A percentile compares a stretch with the other conserved stretches of the same genome.
Conservation (phyloP, 2,113 vertebrate genomes). For the Cyanistes caeruleus region DNA sequence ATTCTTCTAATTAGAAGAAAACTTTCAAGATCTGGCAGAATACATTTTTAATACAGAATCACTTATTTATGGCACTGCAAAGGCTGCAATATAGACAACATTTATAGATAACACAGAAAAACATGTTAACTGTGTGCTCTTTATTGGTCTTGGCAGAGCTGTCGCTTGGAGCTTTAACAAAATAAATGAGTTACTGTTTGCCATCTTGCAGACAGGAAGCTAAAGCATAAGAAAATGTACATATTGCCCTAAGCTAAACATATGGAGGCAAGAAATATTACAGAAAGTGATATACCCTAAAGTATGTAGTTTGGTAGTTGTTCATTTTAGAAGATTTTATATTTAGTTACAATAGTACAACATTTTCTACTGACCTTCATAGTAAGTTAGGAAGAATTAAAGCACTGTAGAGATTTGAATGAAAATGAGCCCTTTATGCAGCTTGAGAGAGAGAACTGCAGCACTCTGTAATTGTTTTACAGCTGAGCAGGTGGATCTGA, state of each 20-base stretch:
- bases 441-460: neutral
- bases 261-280: neutral
- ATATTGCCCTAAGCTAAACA: conserved; percentile 44
- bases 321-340: neutral
- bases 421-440: neutral
- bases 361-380: neutral
- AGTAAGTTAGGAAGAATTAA: neutral
- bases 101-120: neutral
- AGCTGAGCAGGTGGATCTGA: neutral
- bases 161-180: conserved; percentile 38
- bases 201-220: conserved; percentile 39
- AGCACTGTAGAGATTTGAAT: neutral
- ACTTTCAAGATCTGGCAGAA: neutral
- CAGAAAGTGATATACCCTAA: neutral
- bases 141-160: conserved; percentile 44
- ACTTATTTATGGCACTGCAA: neutral
- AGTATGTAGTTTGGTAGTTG: neutral
- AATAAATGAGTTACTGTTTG: conserved; percentile 49
- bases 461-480: neutral
- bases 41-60: neutral
- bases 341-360: neutral
- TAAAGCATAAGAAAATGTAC: conserved; percentile 41
- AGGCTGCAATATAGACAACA: neutral
- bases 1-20: neutral
- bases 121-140: neutral